These are phyloP conservation scores for Leptinotarsa undecemlineata DNA, from an alignment of 1,140 invertebrate genomes.

Conservation along the genomic window DNA sequence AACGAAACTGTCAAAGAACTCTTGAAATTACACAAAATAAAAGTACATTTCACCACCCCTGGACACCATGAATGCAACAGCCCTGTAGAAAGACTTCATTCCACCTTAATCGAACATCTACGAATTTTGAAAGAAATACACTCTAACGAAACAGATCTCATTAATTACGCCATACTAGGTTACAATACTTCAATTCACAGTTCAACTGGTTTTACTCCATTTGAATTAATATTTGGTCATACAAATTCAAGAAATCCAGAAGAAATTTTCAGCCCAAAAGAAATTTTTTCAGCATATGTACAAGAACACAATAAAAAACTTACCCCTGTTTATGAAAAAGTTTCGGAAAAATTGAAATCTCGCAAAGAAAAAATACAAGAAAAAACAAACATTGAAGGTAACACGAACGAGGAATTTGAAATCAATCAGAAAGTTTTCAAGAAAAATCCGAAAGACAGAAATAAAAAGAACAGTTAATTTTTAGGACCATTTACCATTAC, in stretches of 20 bases:
- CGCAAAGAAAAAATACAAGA: neutral
- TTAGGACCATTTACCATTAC: neutral
- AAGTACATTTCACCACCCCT: constrained; percentile 28
- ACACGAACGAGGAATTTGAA: neutral
- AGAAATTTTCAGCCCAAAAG: neutral
- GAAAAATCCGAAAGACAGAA: neutral
- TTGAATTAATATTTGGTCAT: constrained; percentile 35
- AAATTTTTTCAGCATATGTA: neutral
- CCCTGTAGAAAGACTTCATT: constrained; percentile 18
- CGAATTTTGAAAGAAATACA: constrained; percentile 6
- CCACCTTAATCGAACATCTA: constrained; percentile 33
- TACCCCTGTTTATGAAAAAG: neutral
- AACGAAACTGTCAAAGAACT: constrained; percentile 29
- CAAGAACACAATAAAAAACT: neutral
- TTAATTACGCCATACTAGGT: constrained; percentile 34
- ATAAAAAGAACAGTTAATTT: neutral
- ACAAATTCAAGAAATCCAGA: constrained; percentile 23
- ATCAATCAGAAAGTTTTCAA: neutral
- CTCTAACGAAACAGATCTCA: constrained; percentile 15
- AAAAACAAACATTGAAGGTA: neutral
- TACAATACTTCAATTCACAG: constrained; percentile 36
- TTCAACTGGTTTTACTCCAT: constrained; percentile 33
- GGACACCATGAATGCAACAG: constrained; percentile 28
- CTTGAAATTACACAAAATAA: constrained; percentile 31
- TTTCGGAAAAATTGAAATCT: neutral